Base-by-base conservation (phyloP, 2,888 invertebrate genomes). In the Metalampra italica region DNA sequence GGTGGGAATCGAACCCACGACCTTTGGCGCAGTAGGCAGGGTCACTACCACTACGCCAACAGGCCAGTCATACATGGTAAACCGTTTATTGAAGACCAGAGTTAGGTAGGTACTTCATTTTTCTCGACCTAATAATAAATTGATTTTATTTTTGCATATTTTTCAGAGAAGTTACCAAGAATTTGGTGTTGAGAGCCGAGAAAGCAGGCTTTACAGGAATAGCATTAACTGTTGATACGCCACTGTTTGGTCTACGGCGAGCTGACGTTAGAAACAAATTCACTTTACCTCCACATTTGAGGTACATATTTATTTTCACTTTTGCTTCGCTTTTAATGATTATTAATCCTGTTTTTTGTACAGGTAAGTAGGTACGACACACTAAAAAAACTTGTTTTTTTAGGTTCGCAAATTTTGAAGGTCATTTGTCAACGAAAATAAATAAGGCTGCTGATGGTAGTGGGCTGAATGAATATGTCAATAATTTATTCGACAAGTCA, bases 161-260 rank as follows among this genome's bases (percentile, higher is more conserved):
- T 75, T 84, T 46, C 68, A 92, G 94, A 56, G 83, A 92, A 34
- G 84, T 96, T 0, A 96, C 96, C 0, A 87, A 87, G 64, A 90
- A 91, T 57, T 86, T 98, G 54, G 92, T 98, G 0, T 71, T 84
- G 39, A 90, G 96, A 61, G 98, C 96, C 0, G 97, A 97, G 78
- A 91, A 85, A 40, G 92, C 94, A 9, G 97, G 96, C n/a, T 98
- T 92, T 70, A 94, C 94, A 80, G 97, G 97, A 0, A 79, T 98
- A 0, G 96, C 95, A 0, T 77, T 98, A 3, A 98, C 97, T 0
- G 94, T 98, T 0, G 98, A 98, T 75, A 95, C 97, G 0, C 97
- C 97, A 0, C 78, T 95, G 43, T 96, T 97, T 76, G 98, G 98
- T 0, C 90, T 94, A 46, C 90, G 98, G 41, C 90, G 95, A 47